Evolutionary conservation across 2,797 vertebrate species (phyloP).

Genomic region (Kryptolebias ocellatus): DNA sequence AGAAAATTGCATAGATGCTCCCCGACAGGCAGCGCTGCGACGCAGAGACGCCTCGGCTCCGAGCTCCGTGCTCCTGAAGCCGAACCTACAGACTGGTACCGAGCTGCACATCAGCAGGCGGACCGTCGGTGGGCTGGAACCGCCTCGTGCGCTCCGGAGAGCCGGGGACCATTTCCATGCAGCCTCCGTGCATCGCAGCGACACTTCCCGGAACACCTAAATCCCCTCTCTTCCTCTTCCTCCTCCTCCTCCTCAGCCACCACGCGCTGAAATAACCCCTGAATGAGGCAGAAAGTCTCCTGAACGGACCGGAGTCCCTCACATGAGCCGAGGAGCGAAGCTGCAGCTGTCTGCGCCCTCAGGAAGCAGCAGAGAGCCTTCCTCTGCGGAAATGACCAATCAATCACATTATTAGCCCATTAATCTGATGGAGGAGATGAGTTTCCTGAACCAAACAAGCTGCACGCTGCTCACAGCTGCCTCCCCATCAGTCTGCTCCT

Average conservation of each 20-base stretch:
- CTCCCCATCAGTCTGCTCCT: slow-evolving; percentile 5
- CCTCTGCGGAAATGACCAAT: slow-evolving; percentile 37
- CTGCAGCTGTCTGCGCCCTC: slow-evolving; percentile 24
- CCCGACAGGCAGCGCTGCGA: slow-evolving; percentile 14
- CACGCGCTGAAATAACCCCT: background rate
- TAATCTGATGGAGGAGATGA: slow-evolving; percentile 60
- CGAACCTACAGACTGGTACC: slow-evolving; percentile 23
- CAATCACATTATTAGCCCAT: slow-evolving; percentile 58
- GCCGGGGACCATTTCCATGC: slow-evolving; percentile 50
- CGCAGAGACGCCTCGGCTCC: slow-evolving; percentile 33
- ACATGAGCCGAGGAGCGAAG: slow-evolving; percentile 7
- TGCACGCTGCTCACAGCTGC: slow-evolving; percentile 10
- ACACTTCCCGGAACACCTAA: slow-evolving; percentile 31
- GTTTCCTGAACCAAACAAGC: slow-evolving; percentile 34
- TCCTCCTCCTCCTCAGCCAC: slow-evolving; percentile 38
- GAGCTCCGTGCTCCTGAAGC: slow-evolving; percentile 28
- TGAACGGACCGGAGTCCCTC: background rate
- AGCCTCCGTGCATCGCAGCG: slow-evolving; percentile 57
- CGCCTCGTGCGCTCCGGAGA: slow-evolving; percentile 56
- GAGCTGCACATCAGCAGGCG: slow-evolving; percentile 35
- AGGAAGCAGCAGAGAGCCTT: slow-evolving; percentile 32
- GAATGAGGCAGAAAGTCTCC: background rate
- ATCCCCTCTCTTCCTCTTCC: slow-evolving; percentile 11
- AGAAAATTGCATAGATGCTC: slow-evolving; percentile 59
- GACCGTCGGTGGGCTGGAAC: slow-evolving; percentile 30